Evolutionary conservation across 2,888 invertebrate species (phyloP).

Genomic region (Metalampra italica): DNA sequence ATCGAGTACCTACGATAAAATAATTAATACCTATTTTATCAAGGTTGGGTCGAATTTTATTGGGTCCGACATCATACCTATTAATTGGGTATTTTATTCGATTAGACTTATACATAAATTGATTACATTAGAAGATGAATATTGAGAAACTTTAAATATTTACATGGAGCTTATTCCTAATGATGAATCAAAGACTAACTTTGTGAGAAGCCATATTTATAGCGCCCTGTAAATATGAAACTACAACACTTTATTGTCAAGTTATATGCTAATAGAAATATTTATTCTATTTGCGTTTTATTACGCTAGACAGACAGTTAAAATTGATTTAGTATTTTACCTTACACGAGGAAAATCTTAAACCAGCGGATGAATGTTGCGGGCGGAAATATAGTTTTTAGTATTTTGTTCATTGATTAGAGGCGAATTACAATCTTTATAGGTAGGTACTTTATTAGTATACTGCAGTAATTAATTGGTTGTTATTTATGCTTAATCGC

Average conservation of each 20-base stretch:
- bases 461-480: too few species aligned
- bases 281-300: neutral
- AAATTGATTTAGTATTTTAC: neutral
- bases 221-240: constrained; percentile 19
- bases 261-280: constrained; percentile 4
- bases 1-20: too few species aligned
- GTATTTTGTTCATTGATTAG: too few species aligned
- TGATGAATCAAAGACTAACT: neutral
- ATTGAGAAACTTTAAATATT: constrained; percentile 5
- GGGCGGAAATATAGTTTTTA: too few species aligned
- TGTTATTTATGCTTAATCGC: neutral
- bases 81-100: neutral
- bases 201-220: constrained; percentile 26
- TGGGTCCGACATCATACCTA: too few species aligned
- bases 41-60: too few species aligned
- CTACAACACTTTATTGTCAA: constrained; percentile 40
- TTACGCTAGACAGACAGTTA: neutral
- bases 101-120: neutral
- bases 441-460: too few species aligned
- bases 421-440: too few species aligned
- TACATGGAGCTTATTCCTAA: constrained; percentile 7
- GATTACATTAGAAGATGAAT: neutral
- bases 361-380: too few species aligned
- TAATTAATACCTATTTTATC: too few species aligned
- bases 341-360: neutral